phyloP scores from a whole-genome alignment of 2,888 invertebrate genomes.

The Shargacucullia verbasci region DNA sequence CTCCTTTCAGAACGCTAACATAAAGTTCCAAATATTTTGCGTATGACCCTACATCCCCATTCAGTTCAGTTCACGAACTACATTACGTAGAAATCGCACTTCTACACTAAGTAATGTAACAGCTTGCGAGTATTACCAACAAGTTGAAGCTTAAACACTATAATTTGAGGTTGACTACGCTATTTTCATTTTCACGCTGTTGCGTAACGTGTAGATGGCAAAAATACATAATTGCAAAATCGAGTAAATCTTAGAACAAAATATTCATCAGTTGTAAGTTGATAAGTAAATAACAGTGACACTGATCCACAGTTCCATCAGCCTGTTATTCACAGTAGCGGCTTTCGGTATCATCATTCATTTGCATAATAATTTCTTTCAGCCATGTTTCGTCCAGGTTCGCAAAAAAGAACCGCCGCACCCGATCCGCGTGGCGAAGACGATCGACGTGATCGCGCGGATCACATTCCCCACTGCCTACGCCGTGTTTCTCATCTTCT shows the following conservation, averaged over 20 bases:
- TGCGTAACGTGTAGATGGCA: conserved; percentile 17
- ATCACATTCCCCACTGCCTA: conserved; percentile 98
- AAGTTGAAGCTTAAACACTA: conserved; percentile 28
- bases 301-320: conserved; percentile 40
- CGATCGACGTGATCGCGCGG: conserved; percentile 97
- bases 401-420: conserved; percentile 97
- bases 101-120: conserved; percentile 9
- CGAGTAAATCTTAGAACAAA: conserved; percentile 8
- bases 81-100: conserved; percentile 26
- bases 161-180: conserved; percentile 23
- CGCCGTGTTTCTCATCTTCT: conserved; percentile 97
- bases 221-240: conserved; percentile 17
- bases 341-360: conserved; percentile 80
- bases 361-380: conserved; percentile 85
- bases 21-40: conserved; percentile 56
- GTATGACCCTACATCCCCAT: conserved; percentile 36
- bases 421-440: conserved; percentile 97
- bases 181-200: conserved; percentile 27
- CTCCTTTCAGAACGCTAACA: conserved; percentile 42
- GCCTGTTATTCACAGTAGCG: conserved; percentile 64
- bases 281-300: conserved; percentile 19
- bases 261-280: conserved; percentile 30
- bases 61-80: conserved; percentile 31
- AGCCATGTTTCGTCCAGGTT: conserved; percentile 95
- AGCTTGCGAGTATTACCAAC: conserved; percentile 30